Evolutionary conservation across 1,140 invertebrate genomes (phyloP).

Genomic region (Temnothorax curvispinosus): DNA sequence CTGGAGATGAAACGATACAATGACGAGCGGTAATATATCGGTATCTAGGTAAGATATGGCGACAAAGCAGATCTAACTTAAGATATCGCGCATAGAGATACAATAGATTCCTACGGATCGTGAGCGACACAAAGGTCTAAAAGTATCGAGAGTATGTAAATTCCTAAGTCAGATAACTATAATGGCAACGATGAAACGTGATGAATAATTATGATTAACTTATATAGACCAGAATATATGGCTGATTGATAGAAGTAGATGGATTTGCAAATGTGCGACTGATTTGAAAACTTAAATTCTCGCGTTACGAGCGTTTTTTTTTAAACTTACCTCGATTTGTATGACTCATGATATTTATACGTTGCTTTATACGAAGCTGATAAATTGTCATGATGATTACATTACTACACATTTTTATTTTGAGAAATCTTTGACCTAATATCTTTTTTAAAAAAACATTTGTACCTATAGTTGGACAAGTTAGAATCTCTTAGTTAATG

Average conservation of each 20-base stretch:
- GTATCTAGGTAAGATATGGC: neutral
- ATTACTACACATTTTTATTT: neutral
- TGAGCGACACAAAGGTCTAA: constrained; percentile 43
- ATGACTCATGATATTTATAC: neutral
- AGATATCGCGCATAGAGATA: constrained; percentile 43
- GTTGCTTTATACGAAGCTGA: neutral
- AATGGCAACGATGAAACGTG: constrained; percentile 75
- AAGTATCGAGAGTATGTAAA: constrained; percentile 44
- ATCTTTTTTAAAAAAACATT: neutral
- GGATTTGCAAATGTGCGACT: constrained; percentile 9
- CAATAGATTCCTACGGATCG: constrained; percentile 39
- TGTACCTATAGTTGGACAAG: neutral
- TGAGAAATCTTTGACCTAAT: neutral
- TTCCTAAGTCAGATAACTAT: constrained; percentile 61
- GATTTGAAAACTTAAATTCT: neutral
- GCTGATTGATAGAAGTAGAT: constrained; percentile 1
- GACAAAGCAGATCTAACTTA: constrained; percentile 55
- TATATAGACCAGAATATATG: constrained; percentile 58
- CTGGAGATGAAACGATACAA: neutral
- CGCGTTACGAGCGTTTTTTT: neutral
- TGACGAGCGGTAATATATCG: constrained; percentile 9
- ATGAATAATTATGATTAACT: constrained; percentile 73
- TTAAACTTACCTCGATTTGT: neutral
- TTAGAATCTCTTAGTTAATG: neutral
- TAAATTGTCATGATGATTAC: neutral